A percentile compares a stretch with the other conserved stretches of the same genome.
Evolutionary conservation across 2,797 vertebrate genomes (phyloP).

Genomic region (Phaenicophaeus curvirostris): DNA sequence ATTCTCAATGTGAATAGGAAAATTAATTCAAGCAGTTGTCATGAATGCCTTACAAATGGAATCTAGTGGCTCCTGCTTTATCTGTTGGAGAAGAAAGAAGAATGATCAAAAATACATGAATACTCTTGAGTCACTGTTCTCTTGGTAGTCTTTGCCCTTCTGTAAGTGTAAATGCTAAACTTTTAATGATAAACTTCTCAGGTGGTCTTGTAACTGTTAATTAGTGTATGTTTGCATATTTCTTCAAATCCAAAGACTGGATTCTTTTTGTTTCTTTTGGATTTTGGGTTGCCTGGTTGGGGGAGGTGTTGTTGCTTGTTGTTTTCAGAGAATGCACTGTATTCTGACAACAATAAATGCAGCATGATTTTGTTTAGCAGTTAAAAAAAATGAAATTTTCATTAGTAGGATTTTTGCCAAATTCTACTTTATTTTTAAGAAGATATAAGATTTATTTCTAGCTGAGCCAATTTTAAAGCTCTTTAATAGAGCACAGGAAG

Average conservation of each 20-base stretch:
- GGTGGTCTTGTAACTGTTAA: neutral
- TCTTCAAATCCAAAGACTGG: neutral
- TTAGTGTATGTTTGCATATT: neutral
- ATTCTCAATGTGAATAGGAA: neutral
- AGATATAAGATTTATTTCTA: neutral
- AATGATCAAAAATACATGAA: neutral
- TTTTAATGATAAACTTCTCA: neutral
- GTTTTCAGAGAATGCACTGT: neutral
- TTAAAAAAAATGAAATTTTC: neutral
- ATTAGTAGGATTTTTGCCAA: neutral
- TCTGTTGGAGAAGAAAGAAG: neutral
- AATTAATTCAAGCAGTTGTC: conserved; percentile 4
- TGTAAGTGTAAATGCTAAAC: neutral
- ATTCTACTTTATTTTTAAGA: neutral
- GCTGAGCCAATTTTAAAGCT: neutral
- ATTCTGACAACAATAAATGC: neutral
- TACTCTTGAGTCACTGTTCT: neutral
- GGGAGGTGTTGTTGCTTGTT: neutral
- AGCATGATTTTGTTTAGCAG: neutral
- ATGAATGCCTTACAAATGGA: neutral
- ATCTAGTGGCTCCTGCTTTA: neutral
- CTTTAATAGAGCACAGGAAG: neutral
- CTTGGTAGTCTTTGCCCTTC: neutral
- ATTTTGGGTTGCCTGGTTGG: too few relatives aligned
- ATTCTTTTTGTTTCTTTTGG: neutral